Percentiles rank a stretch among this genome's conserved stretches.
phyloP scores from a whole-genome alignment of 2,888 invertebrate species.

The Uropetala carovei region DNA sequence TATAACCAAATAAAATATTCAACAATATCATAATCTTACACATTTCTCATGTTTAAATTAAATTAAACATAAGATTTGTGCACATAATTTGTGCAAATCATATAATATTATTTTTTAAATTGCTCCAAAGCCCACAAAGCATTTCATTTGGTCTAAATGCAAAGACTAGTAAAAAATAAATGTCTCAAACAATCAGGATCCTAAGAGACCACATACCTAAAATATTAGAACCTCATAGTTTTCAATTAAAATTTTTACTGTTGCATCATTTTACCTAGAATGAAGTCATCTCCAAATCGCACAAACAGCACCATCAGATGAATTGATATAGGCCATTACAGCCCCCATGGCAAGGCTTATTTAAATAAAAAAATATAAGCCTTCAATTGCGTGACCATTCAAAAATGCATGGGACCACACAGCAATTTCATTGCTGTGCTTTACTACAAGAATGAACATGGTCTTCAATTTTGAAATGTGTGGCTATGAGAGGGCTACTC shows the following conservation, averaged over 20 bases:
- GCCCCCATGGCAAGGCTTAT: background rate
- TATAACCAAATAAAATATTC: slow-evolving; percentile 39
- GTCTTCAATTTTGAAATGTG: background rate
- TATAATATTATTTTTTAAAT: slow-evolving; percentile 28
- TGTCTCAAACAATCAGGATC: background rate
- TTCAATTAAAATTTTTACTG: background rate
- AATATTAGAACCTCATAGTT: background rate
- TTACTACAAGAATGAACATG: background rate
- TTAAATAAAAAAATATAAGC: background rate
- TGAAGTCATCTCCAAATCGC: slow-evolving; percentile 30
- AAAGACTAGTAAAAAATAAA: slow-evolving; percentile 53
- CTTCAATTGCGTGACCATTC: background rate
- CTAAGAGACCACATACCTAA: background rate
- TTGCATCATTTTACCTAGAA: slow-evolving; percentile 20
- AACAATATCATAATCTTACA: slow-evolving; percentile 45
- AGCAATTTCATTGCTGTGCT: background rate
- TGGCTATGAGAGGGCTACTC: background rate
- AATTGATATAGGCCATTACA: slow-evolving; percentile 30
- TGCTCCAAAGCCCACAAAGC: slow-evolving; percentile 10
- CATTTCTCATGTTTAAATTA: slow-evolving; percentile 19
- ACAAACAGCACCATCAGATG: slow-evolving; percentile 36
- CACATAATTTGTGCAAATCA: slow-evolving; percentile 45
- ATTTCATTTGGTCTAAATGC: slow-evolving; percentile 48
- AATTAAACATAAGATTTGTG: slow-evolving; percentile 42
- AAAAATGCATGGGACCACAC: background rate